phyloP scores from a whole-genome alignment of 2,113 vertebrate genomes.

The Caranx melampygus region DNA sequence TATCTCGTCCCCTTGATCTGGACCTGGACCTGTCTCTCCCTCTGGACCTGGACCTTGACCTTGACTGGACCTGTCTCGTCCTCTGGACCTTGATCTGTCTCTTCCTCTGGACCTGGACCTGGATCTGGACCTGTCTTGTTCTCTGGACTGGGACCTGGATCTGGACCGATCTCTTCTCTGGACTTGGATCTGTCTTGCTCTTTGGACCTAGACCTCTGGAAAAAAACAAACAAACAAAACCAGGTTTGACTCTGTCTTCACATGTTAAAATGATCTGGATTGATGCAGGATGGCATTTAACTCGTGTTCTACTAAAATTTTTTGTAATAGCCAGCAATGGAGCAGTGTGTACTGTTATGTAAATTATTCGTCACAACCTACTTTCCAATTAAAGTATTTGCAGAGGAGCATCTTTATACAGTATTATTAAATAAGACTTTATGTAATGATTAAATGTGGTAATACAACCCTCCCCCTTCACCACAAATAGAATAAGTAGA shows the following conservation, averaged over 20 bases:
- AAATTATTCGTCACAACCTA: too few species aligned
- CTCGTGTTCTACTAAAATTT: too few species aligned
- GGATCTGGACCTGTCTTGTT: constrained; percentile 5
- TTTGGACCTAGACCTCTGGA: constrained; percentile 54
- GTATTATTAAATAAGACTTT: too few species aligned
- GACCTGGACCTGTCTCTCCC: constrained; percentile 19
- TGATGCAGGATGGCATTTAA: not conserved
- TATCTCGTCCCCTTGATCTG: constrained; percentile 40
- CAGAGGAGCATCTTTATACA: too few species aligned
- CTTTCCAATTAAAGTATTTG: too few species aligned
- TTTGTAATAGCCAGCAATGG: too few species aligned
- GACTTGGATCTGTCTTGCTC: constrained; percentile 18
- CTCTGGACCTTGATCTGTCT: constrained; percentile 43
- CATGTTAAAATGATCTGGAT: not conserved
- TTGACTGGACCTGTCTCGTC: constrained; percentile 6
- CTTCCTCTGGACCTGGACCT: constrained; percentile 48
- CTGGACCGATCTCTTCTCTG: constrained; percentile 45
- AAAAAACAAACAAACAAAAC: not conserved
- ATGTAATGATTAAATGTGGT: too few species aligned
- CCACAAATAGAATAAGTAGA: too few species aligned
- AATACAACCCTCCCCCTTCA: too few species aligned
- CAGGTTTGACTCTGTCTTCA: not conserved
- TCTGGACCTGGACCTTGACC: constrained; percentile 58
- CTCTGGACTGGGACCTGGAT: constrained; percentile 34
- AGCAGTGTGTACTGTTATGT: too few species aligned